Percentiles rank a stretch among this genome's conserved stretches.
Evolutionary conservation across 1,140 invertebrate species (phyloP).

Genomic region (Bradynema listronoti): DNA sequence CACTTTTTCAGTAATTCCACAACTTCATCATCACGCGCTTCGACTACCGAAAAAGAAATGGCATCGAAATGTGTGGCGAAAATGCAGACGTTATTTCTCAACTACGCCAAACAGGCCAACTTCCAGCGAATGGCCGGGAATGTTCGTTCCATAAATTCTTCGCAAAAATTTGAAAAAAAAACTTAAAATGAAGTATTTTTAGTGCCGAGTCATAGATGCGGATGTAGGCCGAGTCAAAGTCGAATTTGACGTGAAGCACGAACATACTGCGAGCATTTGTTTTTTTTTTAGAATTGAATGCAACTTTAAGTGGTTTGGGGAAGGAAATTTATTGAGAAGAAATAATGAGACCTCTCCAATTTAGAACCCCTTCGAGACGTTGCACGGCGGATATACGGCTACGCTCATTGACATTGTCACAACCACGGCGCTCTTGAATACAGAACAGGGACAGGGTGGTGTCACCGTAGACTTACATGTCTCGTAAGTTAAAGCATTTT

Average conservation of each 20-base stretch:
- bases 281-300: not conserved
- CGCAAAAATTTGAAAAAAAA: not conserved
- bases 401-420: conserved; percentile 36
- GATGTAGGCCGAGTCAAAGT: conserved; percentile 29
- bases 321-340: not conserved
- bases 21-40: too few species aligned
- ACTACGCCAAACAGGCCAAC: conserved; percentile 8
- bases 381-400: conserved; percentile 36
- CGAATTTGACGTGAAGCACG: conserved; percentile 35
- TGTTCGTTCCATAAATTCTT: not conserved
- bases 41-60: too few species aligned
- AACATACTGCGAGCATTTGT: conserved; percentile 1
- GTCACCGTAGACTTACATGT: conserved; percentile 29
- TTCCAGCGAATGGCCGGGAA: conserved; percentile 5
- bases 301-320: not conserved
- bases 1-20: too few species aligned
- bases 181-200: not conserved
- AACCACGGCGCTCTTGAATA: conserved; percentile 19
- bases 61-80: too few species aligned
- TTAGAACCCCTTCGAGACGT: conserved; percentile 19
- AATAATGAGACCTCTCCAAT: not conserved
- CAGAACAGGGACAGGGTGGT: conserved; percentile 9
- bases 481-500: too few species aligned
- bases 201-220: conserved; percentile 28
- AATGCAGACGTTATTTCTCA: not conserved